These are phyloP conservation scores for Phortica okadai DNA, from an alignment of 2,888 invertebrate genomes.

Conservation along the genomic window DNA sequence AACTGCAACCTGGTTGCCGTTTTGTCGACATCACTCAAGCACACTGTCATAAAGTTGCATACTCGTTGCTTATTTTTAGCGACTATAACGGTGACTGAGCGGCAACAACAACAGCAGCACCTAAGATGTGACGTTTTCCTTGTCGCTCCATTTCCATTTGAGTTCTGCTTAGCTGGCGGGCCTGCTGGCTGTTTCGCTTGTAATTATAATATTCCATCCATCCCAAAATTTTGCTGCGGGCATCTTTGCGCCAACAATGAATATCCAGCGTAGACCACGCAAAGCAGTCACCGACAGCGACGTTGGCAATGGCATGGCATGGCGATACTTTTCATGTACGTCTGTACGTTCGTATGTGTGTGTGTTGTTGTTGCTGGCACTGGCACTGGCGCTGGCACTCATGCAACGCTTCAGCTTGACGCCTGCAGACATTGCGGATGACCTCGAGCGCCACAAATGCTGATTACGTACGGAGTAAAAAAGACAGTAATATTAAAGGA, in stretches of 20 bases:
- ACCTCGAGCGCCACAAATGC: constrained; percentile 71
- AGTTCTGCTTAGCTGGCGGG: constrained; percentile 48
- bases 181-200: constrained; percentile 63
- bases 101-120: constrained; percentile 40
- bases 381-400: constrained; percentile 49
- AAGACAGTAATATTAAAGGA: background rate
- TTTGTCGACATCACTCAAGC: constrained; percentile 10
- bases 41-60: constrained; percentile 4
- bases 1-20: constrained; percentile 29
- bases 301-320: constrained; percentile 31
- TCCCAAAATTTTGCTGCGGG: constrained; percentile 63
- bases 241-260: constrained; percentile 42
- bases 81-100: constrained; percentile 11
- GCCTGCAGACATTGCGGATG: constrained; percentile 65
- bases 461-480: constrained; percentile 61
- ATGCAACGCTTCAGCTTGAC: constrained; percentile 56
- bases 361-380: constrained; percentile 3
- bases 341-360: too few relatives aligned
- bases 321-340: constrained; percentile 51
- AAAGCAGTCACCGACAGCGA: constrained; percentile 9
- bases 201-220: constrained; percentile 70
- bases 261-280: constrained; percentile 32
- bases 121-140: constrained; percentile 38
- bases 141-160: constrained; percentile 33
- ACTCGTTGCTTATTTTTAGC: background rate